Percentiles rank a stretch among this genome's conserved stretches.
phyloP scores from a whole-genome alignment of 1,140 invertebrate genomes.

The Caenorhabditis remanei region DNA sequence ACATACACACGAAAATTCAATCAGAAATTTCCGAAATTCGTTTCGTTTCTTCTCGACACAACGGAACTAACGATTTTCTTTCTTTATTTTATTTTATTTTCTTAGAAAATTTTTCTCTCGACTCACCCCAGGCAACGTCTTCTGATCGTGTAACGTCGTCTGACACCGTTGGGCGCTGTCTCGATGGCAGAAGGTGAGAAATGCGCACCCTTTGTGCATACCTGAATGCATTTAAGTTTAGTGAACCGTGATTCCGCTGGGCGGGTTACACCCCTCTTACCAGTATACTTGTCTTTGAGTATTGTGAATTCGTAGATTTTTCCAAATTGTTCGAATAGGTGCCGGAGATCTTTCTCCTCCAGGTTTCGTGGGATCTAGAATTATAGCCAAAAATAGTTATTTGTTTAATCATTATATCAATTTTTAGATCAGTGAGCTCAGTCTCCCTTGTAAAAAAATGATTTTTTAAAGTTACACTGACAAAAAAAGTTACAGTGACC shows the following conservation, averaged over 20 bases:
- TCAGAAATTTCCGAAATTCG: conserved; percentile 49
- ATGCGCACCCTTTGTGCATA: conserved; percentile 87
- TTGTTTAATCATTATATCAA: no score
- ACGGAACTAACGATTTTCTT: not conserved
- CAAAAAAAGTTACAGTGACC: no score
- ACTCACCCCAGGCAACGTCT: conserved; percentile 96
- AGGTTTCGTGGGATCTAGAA: conserved; percentile 89
- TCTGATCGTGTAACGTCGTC: conserved; percentile 93
- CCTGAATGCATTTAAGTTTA: conserved; percentile 52
- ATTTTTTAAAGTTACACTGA: no score
- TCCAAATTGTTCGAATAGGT: conserved; percentile 92
- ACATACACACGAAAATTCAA: not conserved
- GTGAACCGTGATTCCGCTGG: conserved; percentile 29
- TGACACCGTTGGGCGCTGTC: conserved; percentile 92
- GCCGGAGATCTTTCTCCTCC: conserved; percentile 88
- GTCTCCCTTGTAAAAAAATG: no score
- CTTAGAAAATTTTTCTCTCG: no score
- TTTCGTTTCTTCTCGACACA: not conserved
- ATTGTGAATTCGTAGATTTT: conserved; percentile 94
- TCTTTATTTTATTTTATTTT: not conserved
- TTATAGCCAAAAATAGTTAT: no score
- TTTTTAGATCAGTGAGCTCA: no score
- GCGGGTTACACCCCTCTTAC: conserved; percentile 80
- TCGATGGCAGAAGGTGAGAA: conserved; percentile 94
- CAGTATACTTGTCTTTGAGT: conserved; percentile 91